Evolutionary conservation across 2,113 vertebrate species (phyloP).

Genomic region (Sylvia atricapilla): DNA sequence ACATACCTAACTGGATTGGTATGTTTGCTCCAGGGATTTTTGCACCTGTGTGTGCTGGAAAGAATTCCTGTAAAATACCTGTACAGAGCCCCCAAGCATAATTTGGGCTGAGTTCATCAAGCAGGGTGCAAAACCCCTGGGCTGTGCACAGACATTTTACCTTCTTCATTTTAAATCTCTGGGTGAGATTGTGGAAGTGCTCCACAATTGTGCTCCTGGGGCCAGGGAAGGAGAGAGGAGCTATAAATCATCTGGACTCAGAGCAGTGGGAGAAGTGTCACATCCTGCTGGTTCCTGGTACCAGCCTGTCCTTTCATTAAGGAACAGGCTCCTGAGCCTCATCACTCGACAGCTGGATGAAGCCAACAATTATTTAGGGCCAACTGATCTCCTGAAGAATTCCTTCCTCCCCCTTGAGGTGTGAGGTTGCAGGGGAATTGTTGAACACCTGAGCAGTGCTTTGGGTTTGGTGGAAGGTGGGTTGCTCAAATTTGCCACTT

Average conservation of each 20-base stretch:
- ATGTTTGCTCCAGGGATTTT: constrained; percentile 53
- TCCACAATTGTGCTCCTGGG: background rate
- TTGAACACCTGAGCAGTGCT: background rate
- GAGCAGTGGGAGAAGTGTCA: background rate
- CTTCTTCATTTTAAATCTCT: background rate
- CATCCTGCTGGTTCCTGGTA: background rate
- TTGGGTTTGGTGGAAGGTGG: background rate
- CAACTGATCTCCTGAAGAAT: background rate
- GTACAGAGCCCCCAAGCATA: background rate
- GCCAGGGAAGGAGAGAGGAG: background rate
- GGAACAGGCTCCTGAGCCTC: background rate
- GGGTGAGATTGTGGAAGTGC: background rate
- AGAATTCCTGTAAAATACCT: constrained; percentile 62
- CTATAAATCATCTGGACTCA: background rate
- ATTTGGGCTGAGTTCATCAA: background rate
- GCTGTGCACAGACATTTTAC: background rate
- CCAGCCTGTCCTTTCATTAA: background rate
- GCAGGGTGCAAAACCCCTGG: background rate
- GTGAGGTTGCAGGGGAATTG: background rate
- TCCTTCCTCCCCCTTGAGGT: background rate
- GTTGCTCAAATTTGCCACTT: background rate
- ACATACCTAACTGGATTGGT: constrained; percentile 57
- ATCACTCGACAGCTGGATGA: fast-evolving
- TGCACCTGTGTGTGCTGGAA: constrained; percentile 71
- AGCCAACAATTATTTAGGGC: background rate